Base-by-base conservation (phyloP, 2,888 invertebrate genomes). In the Teinopalpus imperialis region DNA sequence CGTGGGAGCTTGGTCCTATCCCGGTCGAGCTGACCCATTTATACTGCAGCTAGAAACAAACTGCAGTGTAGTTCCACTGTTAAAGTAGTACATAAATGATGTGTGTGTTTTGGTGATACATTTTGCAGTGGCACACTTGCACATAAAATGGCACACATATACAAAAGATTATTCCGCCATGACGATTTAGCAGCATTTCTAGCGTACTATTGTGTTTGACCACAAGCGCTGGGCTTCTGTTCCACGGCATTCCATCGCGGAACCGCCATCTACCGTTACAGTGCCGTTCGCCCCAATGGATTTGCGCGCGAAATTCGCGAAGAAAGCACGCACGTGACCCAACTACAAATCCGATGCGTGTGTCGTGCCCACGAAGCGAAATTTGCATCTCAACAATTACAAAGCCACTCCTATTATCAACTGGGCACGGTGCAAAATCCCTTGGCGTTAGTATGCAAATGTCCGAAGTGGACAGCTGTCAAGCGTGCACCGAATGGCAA, bases 321-420 rank as follows among this genome's bases (percentile, higher is more conserved):
- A 83, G 87, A 86, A 86, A 86, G 86, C 85, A 75, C 64, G 76
- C 74, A 72, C 87, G 85, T 86, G 87, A 82, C 75, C 63, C 48
- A 73, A 69, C 72, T 86, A 61, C 70, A 57, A 70, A 85, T 67
- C 56, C 56, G 56, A 68, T 63, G 73, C 70, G 69, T 75, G 69
- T 64, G 45, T 69, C 59, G 56, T 52, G 50, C 46, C 52, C 47
- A 47, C 58, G 49, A 54, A 48, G 52, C 48, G 46, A 53, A 56
- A 51, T 54, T 49, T 58, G 51, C 57, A 47, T 53, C 39, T 48
- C 37, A 40, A 46, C 43, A 31, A 43, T 32, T 27, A 49, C 46
- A 51, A 52, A 53, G 42, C 40, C 34, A 57, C 51, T 60, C 57
- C 56, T 81, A 68, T 55, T 55, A 32, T 59, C 48, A 52, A 48